Conservation (phyloP, 2,888 invertebrate genomes). For the Emesis furor region DNA sequence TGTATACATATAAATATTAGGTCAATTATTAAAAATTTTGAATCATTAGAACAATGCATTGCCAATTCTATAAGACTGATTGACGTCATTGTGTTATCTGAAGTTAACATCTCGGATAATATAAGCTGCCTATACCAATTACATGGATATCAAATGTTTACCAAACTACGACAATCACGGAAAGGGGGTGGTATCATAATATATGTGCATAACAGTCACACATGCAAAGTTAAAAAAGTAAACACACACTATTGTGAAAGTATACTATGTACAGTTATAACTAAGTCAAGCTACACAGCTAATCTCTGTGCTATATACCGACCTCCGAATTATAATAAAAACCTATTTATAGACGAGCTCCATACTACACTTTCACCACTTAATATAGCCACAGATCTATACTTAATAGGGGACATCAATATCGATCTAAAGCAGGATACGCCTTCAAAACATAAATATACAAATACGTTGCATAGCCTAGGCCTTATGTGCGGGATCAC, state of each 20-base stretch:
- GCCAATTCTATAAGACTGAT: slow-evolving; percentile 11
- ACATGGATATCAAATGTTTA: neutral
- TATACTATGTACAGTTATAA: neutral
- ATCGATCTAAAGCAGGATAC: slow-evolving; percentile 7
- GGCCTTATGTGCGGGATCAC: slow-evolving; percentile 27
- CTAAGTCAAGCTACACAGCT: slow-evolving; percentile 12
- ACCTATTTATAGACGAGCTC: slow-evolving; percentile 20
- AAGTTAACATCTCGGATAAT: neutral
- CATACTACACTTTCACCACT: neutral
- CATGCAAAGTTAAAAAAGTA: neutral
- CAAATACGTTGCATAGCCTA: neutral
- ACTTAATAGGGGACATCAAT: slow-evolving; percentile 16
- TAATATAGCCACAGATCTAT: neutral
- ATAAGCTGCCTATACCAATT: neutral
- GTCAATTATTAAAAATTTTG: slow-evolving; percentile 39
- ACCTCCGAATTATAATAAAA: neutral
- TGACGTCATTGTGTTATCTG: slow-evolving; percentile 15
- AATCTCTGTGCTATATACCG: slow-evolving; percentile 26
- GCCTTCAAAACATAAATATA: slow-evolving; percentile 34
- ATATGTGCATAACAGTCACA: neutral
- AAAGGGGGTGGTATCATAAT: slow-evolving; percentile 17
- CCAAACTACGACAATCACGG: neutral
- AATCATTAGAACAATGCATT: slow-evolving; percentile 31
- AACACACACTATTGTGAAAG: neutral
- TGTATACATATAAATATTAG: slow-evolving; percentile 40